Conservation (phyloP, 2,113 vertebrate genomes). For the Pluvianellus socialis region DNA sequence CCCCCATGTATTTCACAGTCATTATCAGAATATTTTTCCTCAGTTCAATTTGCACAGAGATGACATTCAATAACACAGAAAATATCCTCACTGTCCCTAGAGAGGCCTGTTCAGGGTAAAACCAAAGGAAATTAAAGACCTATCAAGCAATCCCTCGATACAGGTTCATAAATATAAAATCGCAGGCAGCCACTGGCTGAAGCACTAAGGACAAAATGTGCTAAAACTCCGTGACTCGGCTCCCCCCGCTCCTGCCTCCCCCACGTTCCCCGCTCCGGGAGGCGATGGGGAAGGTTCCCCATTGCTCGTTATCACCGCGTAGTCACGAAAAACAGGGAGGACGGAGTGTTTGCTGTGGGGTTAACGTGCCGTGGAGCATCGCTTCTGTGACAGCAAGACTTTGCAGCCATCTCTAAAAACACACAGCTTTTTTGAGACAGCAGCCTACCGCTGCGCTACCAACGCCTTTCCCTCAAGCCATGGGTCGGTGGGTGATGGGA, state of each 20-base stretch:
- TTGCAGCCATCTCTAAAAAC: background rate
- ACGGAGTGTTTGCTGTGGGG: background rate
- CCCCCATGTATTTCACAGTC: background rate
- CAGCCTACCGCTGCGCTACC: background rate
- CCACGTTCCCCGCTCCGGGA: fast-evolving
- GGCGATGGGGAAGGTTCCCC: background rate
- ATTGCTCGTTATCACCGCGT: fast-evolving
- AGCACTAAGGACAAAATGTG: background rate
- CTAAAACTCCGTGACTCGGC: background rate
- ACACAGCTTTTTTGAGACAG: background rate
- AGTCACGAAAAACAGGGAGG: background rate
- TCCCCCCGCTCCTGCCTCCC: background rate
- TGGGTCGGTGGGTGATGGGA: background rate
- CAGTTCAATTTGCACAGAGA: background rate
- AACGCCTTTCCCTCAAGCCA: fast-evolving
- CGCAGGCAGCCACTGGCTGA: background rate
- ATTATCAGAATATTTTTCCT: background rate
- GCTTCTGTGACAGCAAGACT: background rate
- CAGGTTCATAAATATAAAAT: background rate
- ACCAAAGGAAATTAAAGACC: conserved; percentile 52
- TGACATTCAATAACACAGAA: conserved; percentile 13
- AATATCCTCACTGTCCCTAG: conserved; percentile 4
- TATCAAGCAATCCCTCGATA: background rate
- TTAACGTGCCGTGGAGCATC: fast-evolving
- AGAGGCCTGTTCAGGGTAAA: background rate